Conservation (phyloP, 2,113 vertebrate species). For the Poeciliopsis retropinna region DNA sequence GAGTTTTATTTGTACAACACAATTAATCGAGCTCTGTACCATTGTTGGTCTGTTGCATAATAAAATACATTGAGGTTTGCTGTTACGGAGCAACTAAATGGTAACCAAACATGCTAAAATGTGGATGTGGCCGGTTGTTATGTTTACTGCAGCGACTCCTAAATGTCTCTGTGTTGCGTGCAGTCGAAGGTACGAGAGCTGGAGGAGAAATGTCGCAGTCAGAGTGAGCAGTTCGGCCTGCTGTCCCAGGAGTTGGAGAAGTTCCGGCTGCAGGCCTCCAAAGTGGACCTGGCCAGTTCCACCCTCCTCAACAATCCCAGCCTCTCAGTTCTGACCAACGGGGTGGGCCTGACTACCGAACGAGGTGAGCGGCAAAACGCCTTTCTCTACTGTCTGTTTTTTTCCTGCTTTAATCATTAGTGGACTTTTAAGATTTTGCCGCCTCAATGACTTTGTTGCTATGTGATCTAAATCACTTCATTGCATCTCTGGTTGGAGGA, state of each 20-base stretch:
- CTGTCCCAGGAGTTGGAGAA: conserved; percentile 92
- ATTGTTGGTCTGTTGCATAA: neutral
- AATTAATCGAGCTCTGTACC: neutral
- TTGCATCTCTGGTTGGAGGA: too few relatives aligned
- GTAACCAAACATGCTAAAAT: neutral
- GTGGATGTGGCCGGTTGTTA: conserved; percentile 3
- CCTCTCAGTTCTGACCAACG: conserved; percentile 77
- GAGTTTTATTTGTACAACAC: neutral
- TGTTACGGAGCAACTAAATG: neutral
- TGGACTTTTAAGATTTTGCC: neutral
- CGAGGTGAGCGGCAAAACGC: conserved; percentile 65
- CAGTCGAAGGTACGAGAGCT: conserved; percentile 93
- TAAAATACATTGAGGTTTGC: neutral
- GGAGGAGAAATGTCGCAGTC: conserved; percentile 94
- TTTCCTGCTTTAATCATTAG: neutral
- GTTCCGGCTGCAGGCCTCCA: conserved; percentile 91
- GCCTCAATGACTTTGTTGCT: too few relatives aligned
- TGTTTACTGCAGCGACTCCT: neutral
- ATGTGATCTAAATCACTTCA: too few relatives aligned
- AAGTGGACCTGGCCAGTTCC: conserved; percentile 81
- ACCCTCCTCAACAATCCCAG: conserved; percentile 77
- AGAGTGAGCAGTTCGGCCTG: conserved; percentile 92
- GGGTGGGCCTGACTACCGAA: conserved; percentile 76
- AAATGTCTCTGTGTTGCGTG: neutral
- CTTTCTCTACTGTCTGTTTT: neutral